Percentiles rank a stretch among this genome's conserved stretches.
These are phyloP conservation scores for Gandaritis pyraliata DNA, from an alignment of 2,888 invertebrate species.

Conservation along the genomic window DNA sequence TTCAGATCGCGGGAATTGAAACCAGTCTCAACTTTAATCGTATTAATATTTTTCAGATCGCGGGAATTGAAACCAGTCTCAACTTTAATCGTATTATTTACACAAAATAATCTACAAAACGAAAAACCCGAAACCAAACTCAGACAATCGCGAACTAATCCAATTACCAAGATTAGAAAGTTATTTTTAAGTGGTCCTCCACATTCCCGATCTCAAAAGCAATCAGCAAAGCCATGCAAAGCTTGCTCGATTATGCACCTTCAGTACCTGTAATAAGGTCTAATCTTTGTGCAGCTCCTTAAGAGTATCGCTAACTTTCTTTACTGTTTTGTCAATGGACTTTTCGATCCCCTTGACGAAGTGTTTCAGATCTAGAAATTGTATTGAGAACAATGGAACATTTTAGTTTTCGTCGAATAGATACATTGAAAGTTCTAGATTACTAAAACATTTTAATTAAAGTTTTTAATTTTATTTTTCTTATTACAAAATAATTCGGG, in stretches of 20 bases:
- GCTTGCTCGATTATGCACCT: slow-evolving; percentile 46
- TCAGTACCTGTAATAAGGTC: slow-evolving; percentile 51
- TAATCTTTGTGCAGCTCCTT: slow-evolving; percentile 66
- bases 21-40: no score
- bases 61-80: no score
- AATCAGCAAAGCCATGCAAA: slow-evolving; percentile 54
- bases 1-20: no score
- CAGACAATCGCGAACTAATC: slow-evolving; percentile 1
- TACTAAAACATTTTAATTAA: neutral
- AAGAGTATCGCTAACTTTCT: slow-evolving; percentile 62
- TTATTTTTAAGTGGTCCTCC: neutral
- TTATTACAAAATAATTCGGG: no score
- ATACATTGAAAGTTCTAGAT: neutral
- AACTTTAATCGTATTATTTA: neutral
- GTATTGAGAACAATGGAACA: slow-evolving; percentile 21
- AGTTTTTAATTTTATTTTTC: no score
- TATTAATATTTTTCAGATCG: no score
- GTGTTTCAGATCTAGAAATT: slow-evolving; percentile 59
- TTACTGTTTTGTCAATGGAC: slow-evolving; percentile 67
- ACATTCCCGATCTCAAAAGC: slow-evolving; percentile 31
- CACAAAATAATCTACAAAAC: neutral
- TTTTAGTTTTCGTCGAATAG: slow-evolving; percentile 1
- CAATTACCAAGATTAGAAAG: slow-evolving; percentile 4
- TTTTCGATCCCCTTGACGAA: slow-evolving; percentile 66
- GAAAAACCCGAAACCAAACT: slow-evolving; percentile 9